These are phyloP conservation scores for Sarcophaga rosellei DNA, from an alignment of 2,888 invertebrate genomes.

Conservation along the genomic window DNA sequence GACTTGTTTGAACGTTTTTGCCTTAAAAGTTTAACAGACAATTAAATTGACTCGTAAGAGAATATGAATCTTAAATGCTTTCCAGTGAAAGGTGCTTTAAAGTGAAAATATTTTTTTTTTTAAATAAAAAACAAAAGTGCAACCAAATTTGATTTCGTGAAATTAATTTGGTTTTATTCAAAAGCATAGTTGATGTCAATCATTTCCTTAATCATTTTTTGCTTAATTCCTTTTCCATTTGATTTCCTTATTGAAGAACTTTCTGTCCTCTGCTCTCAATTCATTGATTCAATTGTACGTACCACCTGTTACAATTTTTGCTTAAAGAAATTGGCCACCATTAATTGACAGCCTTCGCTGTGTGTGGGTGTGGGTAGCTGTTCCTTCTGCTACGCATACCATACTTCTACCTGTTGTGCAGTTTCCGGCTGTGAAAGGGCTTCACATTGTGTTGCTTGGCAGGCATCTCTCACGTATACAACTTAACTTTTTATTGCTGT, in stretches of 20 bases:
- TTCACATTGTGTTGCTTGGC: too few relatives aligned
- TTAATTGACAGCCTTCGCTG: neutral
- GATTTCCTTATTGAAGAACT: neutral
- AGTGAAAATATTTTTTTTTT: too few relatives aligned
- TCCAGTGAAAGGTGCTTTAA: too few relatives aligned
- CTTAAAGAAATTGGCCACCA: slow-evolving; percentile 14
- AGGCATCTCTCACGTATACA: slow-evolving; percentile 17
- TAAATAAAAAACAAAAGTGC: neutral
- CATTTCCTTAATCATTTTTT: neutral
- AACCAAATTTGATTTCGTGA: neutral
- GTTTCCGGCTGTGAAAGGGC: too few relatives aligned
- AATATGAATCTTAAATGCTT: too few relatives aligned
- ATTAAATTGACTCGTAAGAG: neutral
- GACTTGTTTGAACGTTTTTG: slow-evolving; percentile 17
- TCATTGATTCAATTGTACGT: neutral
- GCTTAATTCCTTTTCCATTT: too few relatives aligned
- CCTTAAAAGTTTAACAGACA: slow-evolving; percentile 14
- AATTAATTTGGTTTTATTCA: neutral
- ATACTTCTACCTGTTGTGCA: neutral
- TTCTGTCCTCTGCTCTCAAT: neutral
- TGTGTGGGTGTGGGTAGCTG: neutral
- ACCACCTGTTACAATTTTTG: neutral
- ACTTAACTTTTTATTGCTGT: slow-evolving; percentile 28
- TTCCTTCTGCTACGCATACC: neutral
- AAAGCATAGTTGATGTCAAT: neutral